Evolutionary conservation across 1,140 invertebrate species (phyloP).

Genomic region (Cylas formicarius): DNA sequence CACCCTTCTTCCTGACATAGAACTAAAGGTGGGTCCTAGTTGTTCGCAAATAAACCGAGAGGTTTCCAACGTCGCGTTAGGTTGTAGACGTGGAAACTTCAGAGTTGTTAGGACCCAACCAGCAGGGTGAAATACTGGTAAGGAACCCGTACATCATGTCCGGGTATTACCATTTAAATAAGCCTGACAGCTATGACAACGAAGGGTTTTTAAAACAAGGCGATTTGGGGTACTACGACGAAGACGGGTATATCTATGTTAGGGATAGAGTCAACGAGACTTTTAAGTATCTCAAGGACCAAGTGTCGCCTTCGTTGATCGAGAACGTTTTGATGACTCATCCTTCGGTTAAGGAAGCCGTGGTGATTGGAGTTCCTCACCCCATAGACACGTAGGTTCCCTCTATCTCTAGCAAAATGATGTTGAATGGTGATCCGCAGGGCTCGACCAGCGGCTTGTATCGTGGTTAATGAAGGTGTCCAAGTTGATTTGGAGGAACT

Average conservation of each 20-base stretch:
- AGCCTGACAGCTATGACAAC: slow-evolving; percentile 39
- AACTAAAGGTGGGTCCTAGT: slow-evolving; percentile 41
- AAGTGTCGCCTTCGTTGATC: slow-evolving; percentile 46
- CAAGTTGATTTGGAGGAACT: neutral
- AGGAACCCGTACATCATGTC: slow-evolving; percentile 39
- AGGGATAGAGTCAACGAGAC: slow-evolving; percentile 70
- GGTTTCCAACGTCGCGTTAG: slow-evolving; percentile 18
- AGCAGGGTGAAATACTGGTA: slow-evolving; percentile 21
- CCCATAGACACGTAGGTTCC: too few species aligned
- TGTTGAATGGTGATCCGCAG: too few species aligned
- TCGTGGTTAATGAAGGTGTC: too few species aligned
- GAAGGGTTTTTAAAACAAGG: slow-evolving; percentile 69
- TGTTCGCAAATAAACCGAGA: too few species aligned
- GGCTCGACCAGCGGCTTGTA: too few species aligned
- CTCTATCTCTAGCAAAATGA: too few species aligned
- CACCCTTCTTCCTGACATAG: slow-evolving; percentile 32
- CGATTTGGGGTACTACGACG: slow-evolving; percentile 61
- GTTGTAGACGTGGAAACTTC: slow-evolving; percentile 20
- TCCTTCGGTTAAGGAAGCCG: slow-evolving; percentile 55
- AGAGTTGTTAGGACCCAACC: slow-evolving; percentile 18
- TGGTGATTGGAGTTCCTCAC: slow-evolving; percentile 60
- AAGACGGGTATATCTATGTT: slow-evolving; percentile 57
- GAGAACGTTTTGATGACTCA: slow-evolving; percentile 58
- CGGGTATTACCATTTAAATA: slow-evolving; percentile 20
- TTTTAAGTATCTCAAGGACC: slow-evolving; percentile 54